phyloP scores from a whole-genome alignment of 1,140 invertebrate species.

The silkworm (Bombyx mori) region DNA sequence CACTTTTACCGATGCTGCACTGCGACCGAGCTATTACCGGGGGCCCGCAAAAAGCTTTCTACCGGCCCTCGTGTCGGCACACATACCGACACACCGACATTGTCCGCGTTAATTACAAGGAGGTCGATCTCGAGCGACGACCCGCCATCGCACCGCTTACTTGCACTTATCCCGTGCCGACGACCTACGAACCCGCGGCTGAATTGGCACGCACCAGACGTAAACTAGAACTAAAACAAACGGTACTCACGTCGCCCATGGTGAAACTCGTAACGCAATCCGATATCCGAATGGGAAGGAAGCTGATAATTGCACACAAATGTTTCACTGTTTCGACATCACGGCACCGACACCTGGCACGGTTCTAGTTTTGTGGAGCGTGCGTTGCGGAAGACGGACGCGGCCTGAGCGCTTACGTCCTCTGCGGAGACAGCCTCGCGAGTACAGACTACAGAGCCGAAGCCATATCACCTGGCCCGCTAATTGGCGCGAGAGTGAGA shows the following conservation, averaged over 20 bases:
- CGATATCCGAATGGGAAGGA: slow-evolving; percentile 28
- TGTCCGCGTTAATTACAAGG: slow-evolving; percentile 26
- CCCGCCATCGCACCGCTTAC: slow-evolving; percentile 17
- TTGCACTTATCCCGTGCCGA: slow-evolving; percentile 24
- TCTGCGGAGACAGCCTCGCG: slow-evolving; percentile 18
- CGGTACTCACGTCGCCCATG: slow-evolving; percentile 62
- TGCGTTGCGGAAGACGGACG: slow-evolving; percentile 31
- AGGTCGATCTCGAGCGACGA: slow-evolving; percentile 10
- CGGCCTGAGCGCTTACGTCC: slow-evolving; percentile 48
- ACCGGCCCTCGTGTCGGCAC: slow-evolving; percentile 23
- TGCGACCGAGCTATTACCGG: slow-evolving; percentile 15
- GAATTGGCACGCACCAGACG: slow-evolving; percentile 24
- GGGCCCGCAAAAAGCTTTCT: slow-evolving; percentile 37
- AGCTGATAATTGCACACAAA: slow-evolving; percentile 26
- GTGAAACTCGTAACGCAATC: slow-evolving; percentile 32
- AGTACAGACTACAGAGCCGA: slow-evolving; percentile 11
- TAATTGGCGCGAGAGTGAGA: slow-evolving; percentile 52
- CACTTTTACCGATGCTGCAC: slow-evolving; percentile 18
- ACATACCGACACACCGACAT: slow-evolving; percentile 30
- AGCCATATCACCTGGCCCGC: slow-evolving; percentile 33
- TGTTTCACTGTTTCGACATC: slow-evolving; percentile 53
- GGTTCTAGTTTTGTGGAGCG: slow-evolving; percentile 25
- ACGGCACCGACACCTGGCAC: slow-evolving; percentile 50
- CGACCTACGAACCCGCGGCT: slow-evolving; percentile 55
- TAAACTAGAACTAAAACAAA: slow-evolving; percentile 30